Evolutionary conservation across 2,888 invertebrate genomes (phyloP).

Genomic region (Thecophora atra): DNA sequence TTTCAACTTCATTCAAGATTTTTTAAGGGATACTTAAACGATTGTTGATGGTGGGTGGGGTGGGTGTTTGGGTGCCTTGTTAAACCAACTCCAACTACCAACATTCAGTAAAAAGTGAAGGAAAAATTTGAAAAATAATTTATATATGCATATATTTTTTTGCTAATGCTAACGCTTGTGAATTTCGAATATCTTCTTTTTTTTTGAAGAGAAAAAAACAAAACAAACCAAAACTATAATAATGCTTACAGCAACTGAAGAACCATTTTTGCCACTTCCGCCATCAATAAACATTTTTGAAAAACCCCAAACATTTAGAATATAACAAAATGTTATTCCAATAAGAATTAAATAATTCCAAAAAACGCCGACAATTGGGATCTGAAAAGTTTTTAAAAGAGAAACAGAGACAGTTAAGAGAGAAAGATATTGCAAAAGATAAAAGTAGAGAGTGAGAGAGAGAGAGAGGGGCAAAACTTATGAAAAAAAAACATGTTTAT

Average conservation of each 20-base stretch:
- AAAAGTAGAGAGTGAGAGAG: conserved; percentile 45
- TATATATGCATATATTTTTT: conserved; percentile 44
- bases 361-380: conserved; percentile 61
- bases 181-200: conserved; percentile 27
- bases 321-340: conserved; percentile 63
- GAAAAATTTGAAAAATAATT: not conserved
- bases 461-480: conserved; percentile 5
- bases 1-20: too few species aligned
- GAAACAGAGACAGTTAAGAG: conserved; percentile 45
- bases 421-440: too few species aligned
- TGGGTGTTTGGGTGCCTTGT: too few species aligned
- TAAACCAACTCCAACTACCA: conserved; percentile 5
- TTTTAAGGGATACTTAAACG: too few species aligned
- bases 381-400: conserved; percentile 55
- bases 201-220: conserved; percentile 23
- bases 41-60: too few species aligned
- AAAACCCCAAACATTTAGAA: conserved; percentile 73
- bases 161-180: conserved; percentile 35
- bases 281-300: conserved; percentile 78
- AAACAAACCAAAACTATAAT: not conserved
- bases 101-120: too few species aligned
- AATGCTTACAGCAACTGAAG: conserved; percentile 84
- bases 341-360: conserved; percentile 62
- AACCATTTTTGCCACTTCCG: conserved; percentile 96
- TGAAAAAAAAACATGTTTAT: too few species aligned